Percentiles rank a stretch among this genome's conserved stretches.
phyloP scores from a whole-genome alignment of 2,888 invertebrate species.

The Hyles lineata region DNA sequence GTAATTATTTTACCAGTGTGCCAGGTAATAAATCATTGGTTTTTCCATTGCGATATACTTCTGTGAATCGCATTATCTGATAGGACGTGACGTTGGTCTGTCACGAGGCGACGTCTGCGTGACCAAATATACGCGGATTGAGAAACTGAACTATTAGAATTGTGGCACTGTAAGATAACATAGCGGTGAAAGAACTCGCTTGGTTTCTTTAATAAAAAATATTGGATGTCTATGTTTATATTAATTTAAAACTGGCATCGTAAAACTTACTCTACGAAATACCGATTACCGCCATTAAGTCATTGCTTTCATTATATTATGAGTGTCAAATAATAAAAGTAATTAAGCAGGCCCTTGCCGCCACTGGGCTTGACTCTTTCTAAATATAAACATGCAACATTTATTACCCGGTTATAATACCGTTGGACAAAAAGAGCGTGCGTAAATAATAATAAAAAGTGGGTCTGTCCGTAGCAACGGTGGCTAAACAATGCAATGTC shows the following conservation, averaged over 20 bases:
- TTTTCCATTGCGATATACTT: conserved; percentile 1
- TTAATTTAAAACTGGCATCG: too few relatives aligned
- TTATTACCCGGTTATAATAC: background rate
- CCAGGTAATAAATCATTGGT: background rate
- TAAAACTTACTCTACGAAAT: too few relatives aligned
- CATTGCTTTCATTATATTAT: too few relatives aligned
- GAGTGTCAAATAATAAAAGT: too few relatives aligned
- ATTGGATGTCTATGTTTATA: too few relatives aligned
- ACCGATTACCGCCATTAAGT: too few relatives aligned
- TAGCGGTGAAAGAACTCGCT: background rate
- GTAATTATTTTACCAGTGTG: background rate
- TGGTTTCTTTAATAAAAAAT: too few relatives aligned
- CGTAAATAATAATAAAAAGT: conserved; percentile 11
- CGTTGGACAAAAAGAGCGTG: conserved; percentile 14
- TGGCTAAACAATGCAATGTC: conserved; percentile 7
- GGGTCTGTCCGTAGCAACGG: conserved; percentile 9
- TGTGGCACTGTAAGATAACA: background rate
- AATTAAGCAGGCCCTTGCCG: too few relatives aligned
- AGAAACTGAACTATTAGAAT: background rate
- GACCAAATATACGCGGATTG: background rate
- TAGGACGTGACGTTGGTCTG: background rate
- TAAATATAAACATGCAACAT: too few relatives aligned
- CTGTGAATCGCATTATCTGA: background rate
- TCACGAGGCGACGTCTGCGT: conserved; percentile 6
- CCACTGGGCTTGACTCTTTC: too few relatives aligned